phyloP scores from a whole-genome alignment of 2,797 vertebrate species.

The Muscicapa comitata region DNA sequence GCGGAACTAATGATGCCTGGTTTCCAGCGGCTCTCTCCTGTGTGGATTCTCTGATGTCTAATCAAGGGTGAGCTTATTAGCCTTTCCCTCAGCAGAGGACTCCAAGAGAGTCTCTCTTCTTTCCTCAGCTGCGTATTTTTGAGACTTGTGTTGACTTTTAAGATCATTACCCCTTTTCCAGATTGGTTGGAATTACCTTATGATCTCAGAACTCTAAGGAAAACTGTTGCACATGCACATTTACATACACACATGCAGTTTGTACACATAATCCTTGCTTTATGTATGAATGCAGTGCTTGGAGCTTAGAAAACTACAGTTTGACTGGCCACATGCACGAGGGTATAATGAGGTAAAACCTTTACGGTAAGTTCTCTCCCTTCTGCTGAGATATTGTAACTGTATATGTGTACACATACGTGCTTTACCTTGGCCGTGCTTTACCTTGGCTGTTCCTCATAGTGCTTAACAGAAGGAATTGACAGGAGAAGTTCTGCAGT shows the following conservation, averaged over 20 bases:
- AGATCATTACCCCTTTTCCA: background rate
- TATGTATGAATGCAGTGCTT: background rate
- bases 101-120: constrained; percentile 38
- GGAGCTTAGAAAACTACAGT: background rate
- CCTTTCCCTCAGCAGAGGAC: constrained; percentile 42
- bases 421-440: background rate
- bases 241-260: background rate
- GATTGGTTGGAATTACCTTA: background rate
- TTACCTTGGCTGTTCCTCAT: background rate
- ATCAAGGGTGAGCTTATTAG: constrained; percentile 62
- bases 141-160: background rate
- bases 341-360: background rate
- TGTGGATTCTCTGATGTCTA: constrained; percentile 69
- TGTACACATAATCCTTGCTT: background rate
- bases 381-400: background rate
- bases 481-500: background rate
- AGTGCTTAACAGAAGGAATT: background rate
- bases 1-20: constrained; percentile 67
- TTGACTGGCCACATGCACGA: background rate
- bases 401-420: rapidly evolving
- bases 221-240: background rate
- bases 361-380: background rate
- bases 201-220: background rate
- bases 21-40: constrained; percentile 62
- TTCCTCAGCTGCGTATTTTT: constrained; percentile 18